Evolutionary conservation across 2,888 invertebrate genomes (phyloP).

Genomic region (Mactromeris polynyma): DNA sequence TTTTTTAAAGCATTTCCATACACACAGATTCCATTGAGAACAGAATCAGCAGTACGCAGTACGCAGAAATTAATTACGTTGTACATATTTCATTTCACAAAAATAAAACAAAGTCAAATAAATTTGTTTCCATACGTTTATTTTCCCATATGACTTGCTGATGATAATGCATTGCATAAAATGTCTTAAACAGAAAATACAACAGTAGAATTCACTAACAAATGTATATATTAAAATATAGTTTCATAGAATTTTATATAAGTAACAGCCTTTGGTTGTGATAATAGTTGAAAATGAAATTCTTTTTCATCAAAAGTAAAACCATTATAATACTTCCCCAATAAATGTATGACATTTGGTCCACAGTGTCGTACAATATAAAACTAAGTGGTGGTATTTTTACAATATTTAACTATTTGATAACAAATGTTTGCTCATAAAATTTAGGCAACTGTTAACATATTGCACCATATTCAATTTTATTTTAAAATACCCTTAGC

Average conservation of each 20-base stretch:
- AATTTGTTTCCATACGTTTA: not conserved
- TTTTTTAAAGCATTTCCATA: too few relatives aligned
- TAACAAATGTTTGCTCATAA: not conserved
- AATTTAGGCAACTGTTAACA: not conserved
- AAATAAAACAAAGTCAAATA: not conserved
- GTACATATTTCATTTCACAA: too few relatives aligned
- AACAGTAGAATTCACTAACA: conserved; percentile 1
- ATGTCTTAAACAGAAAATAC: not conserved
- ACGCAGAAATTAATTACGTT: too few relatives aligned
- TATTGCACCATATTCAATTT: not conserved
- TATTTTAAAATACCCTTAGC: not conserved
- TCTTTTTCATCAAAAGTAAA: not conserved
- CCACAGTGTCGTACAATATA: not conserved
- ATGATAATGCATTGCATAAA: not conserved
- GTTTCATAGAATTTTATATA: not conserved
- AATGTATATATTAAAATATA: not conserved
- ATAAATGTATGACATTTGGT: not conserved
- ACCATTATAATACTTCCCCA: not conserved
- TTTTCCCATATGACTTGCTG: conserved; percentile 12
- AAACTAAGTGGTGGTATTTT: not conserved
- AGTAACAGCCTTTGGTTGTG: not conserved
- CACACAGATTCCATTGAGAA: too few relatives aligned
- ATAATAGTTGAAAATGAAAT: not conserved
- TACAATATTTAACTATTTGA: not conserved
- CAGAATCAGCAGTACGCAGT: too few relatives aligned